Conservation (phyloP, 1,140 invertebrate genomes). For the Aphelenchoides avenae region DNA sequence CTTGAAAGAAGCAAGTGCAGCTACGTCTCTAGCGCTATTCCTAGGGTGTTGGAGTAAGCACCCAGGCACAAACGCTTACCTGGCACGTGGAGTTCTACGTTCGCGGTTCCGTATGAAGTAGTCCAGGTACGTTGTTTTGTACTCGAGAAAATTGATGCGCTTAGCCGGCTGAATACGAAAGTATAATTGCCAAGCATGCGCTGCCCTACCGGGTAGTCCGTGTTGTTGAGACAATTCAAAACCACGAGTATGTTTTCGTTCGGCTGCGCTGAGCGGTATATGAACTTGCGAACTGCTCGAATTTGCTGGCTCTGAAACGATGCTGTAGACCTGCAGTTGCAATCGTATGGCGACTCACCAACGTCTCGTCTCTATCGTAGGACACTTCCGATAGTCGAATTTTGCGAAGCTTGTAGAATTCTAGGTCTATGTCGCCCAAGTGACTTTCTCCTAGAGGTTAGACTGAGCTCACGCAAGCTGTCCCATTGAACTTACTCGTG, state of each 20-base stretch:
- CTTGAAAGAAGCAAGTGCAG: too few relatives aligned
- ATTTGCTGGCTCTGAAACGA: conserved; percentile 36
- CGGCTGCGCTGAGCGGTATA: conserved; percentile 41
- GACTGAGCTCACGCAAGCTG: too few relatives aligned
- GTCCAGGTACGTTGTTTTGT: conserved; percentile 35
- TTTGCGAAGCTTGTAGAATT: conserved; percentile 45
- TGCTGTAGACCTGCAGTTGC: too few relatives aligned
- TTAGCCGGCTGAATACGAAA: conserved; percentile 31
- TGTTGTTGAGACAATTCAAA: conserved; percentile 45
- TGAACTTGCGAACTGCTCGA: conserved; percentile 37
- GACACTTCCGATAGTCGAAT: conserved; percentile 34
- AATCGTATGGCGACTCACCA: conserved; percentile 40
- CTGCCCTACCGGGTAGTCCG: conserved; percentile 32
- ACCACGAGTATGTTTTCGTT: conserved; percentile 49
- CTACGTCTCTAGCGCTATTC: too few relatives aligned
- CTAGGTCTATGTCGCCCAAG: conserved; percentile 37
- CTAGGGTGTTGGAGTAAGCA: too few relatives aligned
- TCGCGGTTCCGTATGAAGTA: conserved; percentile 41
- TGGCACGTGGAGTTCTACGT: conserved; percentile 21
- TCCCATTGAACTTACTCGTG: too few relatives aligned
- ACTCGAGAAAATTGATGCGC: conserved; percentile 45
- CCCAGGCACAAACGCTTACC: too few relatives aligned
- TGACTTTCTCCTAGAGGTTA: conserved; percentile 43
- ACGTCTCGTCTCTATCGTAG: conserved; percentile 41
- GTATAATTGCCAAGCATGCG: neutral